Evolutionary conservation across 1,140 invertebrate genomes (phyloP), one percentile per base, ranked within the genome.

Genomic region (Drosophila watanabei): DNA sequence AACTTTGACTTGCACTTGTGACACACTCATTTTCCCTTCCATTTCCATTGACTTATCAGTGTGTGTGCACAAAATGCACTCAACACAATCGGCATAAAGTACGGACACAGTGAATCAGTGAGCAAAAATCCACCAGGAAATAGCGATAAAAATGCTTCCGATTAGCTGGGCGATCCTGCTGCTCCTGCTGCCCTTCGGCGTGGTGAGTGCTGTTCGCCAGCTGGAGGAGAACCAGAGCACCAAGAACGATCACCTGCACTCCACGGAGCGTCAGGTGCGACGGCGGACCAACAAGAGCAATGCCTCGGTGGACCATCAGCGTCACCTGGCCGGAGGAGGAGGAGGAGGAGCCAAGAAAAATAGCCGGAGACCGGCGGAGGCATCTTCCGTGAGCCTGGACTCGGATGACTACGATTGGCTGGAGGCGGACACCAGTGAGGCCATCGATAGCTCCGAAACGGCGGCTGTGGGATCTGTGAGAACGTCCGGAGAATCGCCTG

Each of bases 361-460:
- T 14, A 33, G 62, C 30, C 59, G 57, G 8, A 46, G 46, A 39
- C 41, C 24, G n/a, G 35, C 45, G 20, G 59, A 48, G 60, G 68
- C 58, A n/a, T 54, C 64, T 8, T 43, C 68, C 0, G 45, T 39
- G 2, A 39, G 56, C 18, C 37, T 59, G 10, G 66, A 86, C 3
- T 70, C 79, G 10, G 80, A 83, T 30, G 83, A 86, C 35, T 82
- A 87, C 41, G 83, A 80, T 13, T 79, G 66, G 61, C 65, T 85
- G 48, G 83, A 89, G 75, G 73, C 52, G 46, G 81, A 81, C 43
- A 63, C 45, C 13, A 88, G 86, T 39, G 81, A 75, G 20, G 51
- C 45, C 6, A 33, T 43, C 20, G 85, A 75, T 9, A 62, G 64
- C 33, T 57, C 63, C 11, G 54, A 75, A 39, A 14, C 48, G 5